A percentile compares a stretch with the other conserved stretches of the same genome.
These are phyloP conservation scores for Bombus soroeensis DNA, from an alignment of 1,140 invertebrate species.

Conservation along the genomic window DNA sequence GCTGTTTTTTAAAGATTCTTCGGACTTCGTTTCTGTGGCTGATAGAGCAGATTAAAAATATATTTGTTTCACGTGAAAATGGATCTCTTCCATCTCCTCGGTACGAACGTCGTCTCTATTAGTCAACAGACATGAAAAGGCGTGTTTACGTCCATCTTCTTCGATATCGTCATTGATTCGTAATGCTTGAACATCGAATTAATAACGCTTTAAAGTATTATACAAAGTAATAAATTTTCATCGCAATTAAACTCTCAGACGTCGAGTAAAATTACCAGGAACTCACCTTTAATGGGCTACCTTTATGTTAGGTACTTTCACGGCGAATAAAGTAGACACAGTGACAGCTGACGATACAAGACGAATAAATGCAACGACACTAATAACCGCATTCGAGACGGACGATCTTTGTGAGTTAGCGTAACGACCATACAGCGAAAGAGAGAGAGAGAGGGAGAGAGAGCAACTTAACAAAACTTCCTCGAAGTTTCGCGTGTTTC, in stretches of 20 bases:
- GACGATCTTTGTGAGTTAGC: constrained; percentile 38
- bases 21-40: neutral
- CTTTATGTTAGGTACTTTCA: neutral
- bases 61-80: neutral
- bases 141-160: neutral
- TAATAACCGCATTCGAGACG: neutral
- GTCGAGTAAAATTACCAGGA: neutral
- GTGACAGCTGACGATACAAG: constrained; percentile 11
- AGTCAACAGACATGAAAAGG: too few species aligned
- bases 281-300: neutral
- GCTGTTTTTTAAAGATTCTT: constrained; percentile 31
- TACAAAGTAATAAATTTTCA: neutral
- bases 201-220: too few species aligned
- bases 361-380: neutral
- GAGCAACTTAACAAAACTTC: constrained; percentile 50
- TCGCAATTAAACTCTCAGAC: neutral
- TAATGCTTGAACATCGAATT: too few species aligned
- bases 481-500: constrained; percentile 69
- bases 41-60: neutral
- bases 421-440: constrained; percentile 36
- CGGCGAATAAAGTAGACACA: neutral
- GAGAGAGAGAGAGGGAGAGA: neutral
- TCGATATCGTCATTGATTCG: neutral
- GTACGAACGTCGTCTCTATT: neutral
- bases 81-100: neutral